These are phyloP conservation scores for Tamandua tetradactyla DNA, from an alignment of 2,797 vertebrate genomes.

Conservation along the genomic window DNA sequence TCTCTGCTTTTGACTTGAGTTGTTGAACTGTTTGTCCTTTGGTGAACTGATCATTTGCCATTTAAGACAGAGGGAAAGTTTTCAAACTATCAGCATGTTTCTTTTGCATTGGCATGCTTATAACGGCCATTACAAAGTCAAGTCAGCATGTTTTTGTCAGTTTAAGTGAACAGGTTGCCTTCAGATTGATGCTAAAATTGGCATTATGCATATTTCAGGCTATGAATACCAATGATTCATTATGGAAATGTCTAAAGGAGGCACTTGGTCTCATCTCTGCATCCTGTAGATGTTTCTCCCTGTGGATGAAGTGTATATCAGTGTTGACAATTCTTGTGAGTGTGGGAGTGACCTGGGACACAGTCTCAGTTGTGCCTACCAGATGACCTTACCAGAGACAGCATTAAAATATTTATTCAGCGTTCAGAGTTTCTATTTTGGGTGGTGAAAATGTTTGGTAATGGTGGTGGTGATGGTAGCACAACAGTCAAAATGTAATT, in stretches of 20 bases:
- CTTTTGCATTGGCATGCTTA: conserved; percentile 74
- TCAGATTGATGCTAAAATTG: conserved; percentile 65
- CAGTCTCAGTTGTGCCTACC: neutral
- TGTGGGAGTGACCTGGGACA: neutral
- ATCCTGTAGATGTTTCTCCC: neutral
- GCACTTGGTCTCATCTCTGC: neutral
- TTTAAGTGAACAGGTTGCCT: conserved; percentile 73
- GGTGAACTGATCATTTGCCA: conserved; percentile 52
- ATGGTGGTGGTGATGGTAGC: too few relatives aligned
- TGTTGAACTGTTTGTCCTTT: conserved; percentile 46
- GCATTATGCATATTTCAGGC: neutral
- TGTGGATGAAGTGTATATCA: neutral
- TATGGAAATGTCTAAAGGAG: conserved; percentile 43
- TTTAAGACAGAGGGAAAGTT: conserved; percentile 32
- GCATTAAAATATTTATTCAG: neutral
- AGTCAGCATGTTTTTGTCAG: conserved; percentile 77
- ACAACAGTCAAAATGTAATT: too few relatives aligned
- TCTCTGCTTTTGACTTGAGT: conserved; percentile 44
- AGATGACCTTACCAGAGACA: neutral
- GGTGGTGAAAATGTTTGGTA: too few relatives aligned
- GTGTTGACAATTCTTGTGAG: neutral
- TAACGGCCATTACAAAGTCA: conserved; percentile 79
- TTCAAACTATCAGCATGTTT: conserved; percentile 67
- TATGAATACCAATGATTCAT: conserved; percentile 49
- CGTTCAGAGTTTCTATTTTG: too few relatives aligned